Percentiles rank a stretch among this genome's conserved stretches.
Evolutionary conservation across 2,888 invertebrate genomes (phyloP).

Genomic region (Tortricodes alternella): DNA sequence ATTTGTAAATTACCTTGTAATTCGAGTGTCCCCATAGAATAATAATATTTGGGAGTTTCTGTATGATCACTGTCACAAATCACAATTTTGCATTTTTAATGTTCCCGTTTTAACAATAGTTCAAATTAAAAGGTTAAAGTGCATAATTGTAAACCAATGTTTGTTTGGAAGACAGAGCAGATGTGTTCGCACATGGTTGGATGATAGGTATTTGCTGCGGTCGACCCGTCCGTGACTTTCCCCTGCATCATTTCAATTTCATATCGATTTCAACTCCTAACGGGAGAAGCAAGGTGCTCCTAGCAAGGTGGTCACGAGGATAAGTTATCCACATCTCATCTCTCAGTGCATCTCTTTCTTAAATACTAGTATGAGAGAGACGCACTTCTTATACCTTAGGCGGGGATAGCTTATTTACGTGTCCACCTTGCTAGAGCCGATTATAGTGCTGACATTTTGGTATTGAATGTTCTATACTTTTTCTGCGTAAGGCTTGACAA

Average conservation of each 20-base stretch:
- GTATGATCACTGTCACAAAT: slow-evolving; percentile 78
- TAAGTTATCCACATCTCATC: too few relatives aligned
- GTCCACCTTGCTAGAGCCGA: too few relatives aligned
- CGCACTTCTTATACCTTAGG: too few relatives aligned
- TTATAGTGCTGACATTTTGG: neutral
- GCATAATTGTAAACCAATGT: slow-evolving; percentile 60
- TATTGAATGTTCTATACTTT: neutral
- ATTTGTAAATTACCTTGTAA: slow-evolving; percentile 78
- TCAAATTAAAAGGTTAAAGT: slow-evolving; percentile 67
- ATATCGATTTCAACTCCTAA: neutral
- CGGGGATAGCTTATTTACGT: too few relatives aligned
- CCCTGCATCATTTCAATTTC: neutral
- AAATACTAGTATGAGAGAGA: too few relatives aligned
- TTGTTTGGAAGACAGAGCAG: slow-evolving; percentile 57
- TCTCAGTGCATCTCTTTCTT: too few relatives aligned
- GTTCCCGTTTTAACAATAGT: slow-evolving; percentile 58
- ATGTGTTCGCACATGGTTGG: slow-evolving; percentile 68
- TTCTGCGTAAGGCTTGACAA: neutral
- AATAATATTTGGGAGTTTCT: slow-evolving; percentile 66
- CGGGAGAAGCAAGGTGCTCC: too few relatives aligned
- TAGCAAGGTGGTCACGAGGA: too few relatives aligned
- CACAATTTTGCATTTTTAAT: slow-evolving; percentile 73
- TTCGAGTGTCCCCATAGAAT: slow-evolving; percentile 74
- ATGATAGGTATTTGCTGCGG: slow-evolving; percentile 50
- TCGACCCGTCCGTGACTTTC: slow-evolving; percentile 38